These are phyloP conservation scores for Scomber japonicus DNA, from an alignment of 2,113 vertebrate genomes.

Conservation along the genomic window DNA sequence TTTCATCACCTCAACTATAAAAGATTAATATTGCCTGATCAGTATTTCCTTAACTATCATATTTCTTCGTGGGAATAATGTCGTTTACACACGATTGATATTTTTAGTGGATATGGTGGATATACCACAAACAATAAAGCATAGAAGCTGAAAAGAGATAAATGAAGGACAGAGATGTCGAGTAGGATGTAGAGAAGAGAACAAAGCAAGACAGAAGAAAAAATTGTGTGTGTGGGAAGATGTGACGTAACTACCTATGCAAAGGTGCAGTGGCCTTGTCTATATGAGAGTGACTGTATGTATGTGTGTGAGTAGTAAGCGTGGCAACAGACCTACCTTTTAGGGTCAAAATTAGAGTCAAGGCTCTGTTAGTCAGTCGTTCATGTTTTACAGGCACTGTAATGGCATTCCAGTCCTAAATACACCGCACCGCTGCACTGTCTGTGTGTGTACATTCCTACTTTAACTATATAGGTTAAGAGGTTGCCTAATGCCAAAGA, in stretches of 20 bases:
- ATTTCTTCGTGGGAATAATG: no score
- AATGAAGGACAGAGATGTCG: neutral
- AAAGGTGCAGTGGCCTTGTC: constrained; percentile 24
- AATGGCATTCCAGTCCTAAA: constrained; percentile 66
- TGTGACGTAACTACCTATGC: constrained; percentile 16
- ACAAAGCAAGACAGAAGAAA: neutral
- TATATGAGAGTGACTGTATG: constrained; percentile 16
- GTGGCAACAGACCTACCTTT: constrained; percentile 50
- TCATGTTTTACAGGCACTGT: constrained; percentile 65
- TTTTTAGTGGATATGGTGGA: neutral
- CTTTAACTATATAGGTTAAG: constrained; percentile 65
- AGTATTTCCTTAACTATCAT: no score
- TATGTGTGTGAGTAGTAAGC: neutral
- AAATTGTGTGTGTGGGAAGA: constrained; percentile 17
- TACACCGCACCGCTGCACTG: constrained; percentile 35
- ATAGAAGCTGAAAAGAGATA: neutral
- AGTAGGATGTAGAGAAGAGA: neutral
- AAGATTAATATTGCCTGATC: no score
- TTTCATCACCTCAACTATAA: neutral
- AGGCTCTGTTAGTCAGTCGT: constrained; percentile 42
- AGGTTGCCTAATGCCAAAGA: constrained; percentile 63
- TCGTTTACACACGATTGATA: neutral
- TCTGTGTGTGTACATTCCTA: constrained; percentile 48
- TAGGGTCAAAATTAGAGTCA: constrained; percentile 57
- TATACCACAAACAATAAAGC: neutral